Conservation (phyloP, 2,113 vertebrate genomes). For the Seriola quinqueradiata region DNA sequence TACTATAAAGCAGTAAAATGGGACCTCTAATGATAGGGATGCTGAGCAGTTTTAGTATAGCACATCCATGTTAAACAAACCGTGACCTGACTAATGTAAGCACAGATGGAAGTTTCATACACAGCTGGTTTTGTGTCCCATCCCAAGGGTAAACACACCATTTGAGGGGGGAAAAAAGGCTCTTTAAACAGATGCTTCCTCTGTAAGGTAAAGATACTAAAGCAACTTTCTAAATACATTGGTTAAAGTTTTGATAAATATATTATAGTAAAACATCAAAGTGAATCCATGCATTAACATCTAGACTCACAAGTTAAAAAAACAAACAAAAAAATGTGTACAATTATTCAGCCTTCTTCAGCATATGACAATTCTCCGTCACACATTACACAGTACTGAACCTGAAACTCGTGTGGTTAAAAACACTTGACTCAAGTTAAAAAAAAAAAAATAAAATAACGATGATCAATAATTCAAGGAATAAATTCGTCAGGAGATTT, state of each 20-base stretch:
- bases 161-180: constrained; percentile 40
- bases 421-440: no score
- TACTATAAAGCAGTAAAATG: constrained; percentile 30
- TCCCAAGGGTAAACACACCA: constrained; percentile 77
- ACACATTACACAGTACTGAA: not conserved
- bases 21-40: constrained; percentile 31
- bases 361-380: not conserved
- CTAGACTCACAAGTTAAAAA: not conserved
- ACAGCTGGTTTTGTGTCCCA: constrained; percentile 76
- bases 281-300: constrained; percentile 11
- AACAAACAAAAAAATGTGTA: not conserved
- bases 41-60: constrained; percentile 51
- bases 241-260: constrained; percentile 19
- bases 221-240: constrained; percentile 48
- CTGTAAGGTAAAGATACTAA: constrained; percentile 48
- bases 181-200: constrained; percentile 68
- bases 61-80: constrained; percentile 77
- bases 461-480: no score
- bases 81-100: constrained; percentile 78
- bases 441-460: not conserved
- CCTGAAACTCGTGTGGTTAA: not conserved
- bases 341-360: not conserved
- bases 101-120: constrained; percentile 83
- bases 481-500: no score
- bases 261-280: not conserved